A percentile compares a stretch with the other conserved stretches of the same genome.
These are phyloP conservation scores for Esox masquinongy DNA, from an alignment of 2,797 vertebrate species.

Conservation along the genomic window DNA sequence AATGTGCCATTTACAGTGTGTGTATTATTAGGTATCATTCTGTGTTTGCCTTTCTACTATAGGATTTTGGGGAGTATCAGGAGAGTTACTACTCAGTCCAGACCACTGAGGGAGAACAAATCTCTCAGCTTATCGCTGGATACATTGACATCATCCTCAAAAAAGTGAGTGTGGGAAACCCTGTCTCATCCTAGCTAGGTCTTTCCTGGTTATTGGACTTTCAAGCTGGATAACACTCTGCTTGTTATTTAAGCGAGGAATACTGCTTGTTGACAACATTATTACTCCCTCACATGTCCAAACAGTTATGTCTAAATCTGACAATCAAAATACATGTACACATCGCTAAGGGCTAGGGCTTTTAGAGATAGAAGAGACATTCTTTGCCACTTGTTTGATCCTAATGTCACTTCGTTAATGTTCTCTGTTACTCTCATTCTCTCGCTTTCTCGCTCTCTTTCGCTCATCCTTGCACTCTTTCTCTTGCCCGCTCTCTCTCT, in stretches of 20 bases:
- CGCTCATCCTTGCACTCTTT: background rate
- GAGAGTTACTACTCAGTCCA: slow-evolving; percentile 99
- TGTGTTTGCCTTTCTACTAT: background rate
- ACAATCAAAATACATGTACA: background rate
- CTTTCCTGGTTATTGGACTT: background rate
- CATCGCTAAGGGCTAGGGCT: background rate
- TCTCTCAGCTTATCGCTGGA: slow-evolving; percentile 97
- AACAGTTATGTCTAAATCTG: background rate
- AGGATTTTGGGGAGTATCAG: slow-evolving; percentile 99
- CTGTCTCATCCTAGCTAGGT: background rate
- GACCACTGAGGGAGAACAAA: slow-evolving; percentile 98
- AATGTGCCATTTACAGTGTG: too few species aligned
- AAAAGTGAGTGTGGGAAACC: slow-evolving; percentile 78
- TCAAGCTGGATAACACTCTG: too few species aligned
- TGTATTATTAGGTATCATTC: background rate
- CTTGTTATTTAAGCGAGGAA: background rate
- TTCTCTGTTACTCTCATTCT: background rate
- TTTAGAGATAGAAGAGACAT: background rate
- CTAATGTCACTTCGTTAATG: background rate
- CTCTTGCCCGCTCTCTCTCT: background rate
- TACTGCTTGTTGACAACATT: background rate
- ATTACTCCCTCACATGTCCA: background rate
- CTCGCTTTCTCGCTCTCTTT: background rate
- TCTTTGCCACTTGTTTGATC: background rate
- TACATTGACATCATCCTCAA: slow-evolving; percentile 99